Evolutionary conservation across 2,113 vertebrate species (phyloP).

Genomic region (Clarias batrachus): DNA sequence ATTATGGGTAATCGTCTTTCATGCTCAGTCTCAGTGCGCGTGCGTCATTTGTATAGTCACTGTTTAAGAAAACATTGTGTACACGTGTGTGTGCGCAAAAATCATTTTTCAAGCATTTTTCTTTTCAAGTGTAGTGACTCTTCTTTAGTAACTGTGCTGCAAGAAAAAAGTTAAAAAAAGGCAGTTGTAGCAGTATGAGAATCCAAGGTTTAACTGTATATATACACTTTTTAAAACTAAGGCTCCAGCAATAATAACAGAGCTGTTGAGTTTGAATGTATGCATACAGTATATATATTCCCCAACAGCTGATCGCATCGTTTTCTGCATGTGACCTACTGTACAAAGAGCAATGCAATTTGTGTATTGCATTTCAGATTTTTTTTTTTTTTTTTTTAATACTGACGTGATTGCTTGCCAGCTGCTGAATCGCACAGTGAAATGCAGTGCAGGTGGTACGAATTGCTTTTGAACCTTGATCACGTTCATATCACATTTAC

Average conservation of each 20-base stretch:
- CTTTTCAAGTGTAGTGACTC: no score
- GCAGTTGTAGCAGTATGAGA: no score
- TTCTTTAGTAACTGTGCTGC: no score
- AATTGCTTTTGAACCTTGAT: conserved; percentile 9
- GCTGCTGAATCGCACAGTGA: background rate
- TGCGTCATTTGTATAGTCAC: no score
- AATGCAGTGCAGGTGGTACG: background rate
- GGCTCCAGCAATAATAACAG: background rate
- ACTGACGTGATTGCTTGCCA: conserved; percentile 50
- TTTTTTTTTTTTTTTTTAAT: conserved; percentile 71
- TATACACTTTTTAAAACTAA: background rate
- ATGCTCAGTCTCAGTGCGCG: no score
- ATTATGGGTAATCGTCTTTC: no score
- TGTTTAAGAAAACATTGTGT: no score
- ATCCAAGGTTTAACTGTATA: no score
- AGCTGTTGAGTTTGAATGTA: background rate
- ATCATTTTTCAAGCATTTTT: no score
- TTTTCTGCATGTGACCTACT: background rate
- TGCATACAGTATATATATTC: no score
- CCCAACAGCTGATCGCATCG: background rate
- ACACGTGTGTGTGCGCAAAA: no score
- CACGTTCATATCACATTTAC: background rate
- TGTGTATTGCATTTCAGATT: conserved; percentile 8
- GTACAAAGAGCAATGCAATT: background rate
- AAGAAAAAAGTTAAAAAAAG: no score